phyloP scores from a whole-genome alignment of 35 echinoderm and acorn worm species.

The Anneissia japonica region DNA sequence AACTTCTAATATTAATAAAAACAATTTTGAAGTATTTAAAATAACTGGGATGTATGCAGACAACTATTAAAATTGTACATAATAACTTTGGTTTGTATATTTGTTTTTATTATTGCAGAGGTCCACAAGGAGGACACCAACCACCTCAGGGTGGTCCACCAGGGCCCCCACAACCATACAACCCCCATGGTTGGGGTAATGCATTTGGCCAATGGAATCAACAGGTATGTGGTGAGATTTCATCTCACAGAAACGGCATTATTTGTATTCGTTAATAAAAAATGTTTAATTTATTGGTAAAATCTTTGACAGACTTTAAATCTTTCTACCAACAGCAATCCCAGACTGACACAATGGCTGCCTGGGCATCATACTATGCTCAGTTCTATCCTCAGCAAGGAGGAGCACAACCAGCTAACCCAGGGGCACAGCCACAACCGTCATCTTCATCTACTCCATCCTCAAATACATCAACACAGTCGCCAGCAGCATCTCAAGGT shows the following conservation, averaged over 20 bases:
- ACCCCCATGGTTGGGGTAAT: conserved; percentile 2
- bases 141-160: background rate
- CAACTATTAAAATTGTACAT: too few species aligned
- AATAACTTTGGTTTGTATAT: background rate
- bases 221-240: conserved; percentile 6
- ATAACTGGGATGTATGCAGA: too few species aligned
- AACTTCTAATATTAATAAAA: too few species aligned
- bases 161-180: background rate
- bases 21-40: too few species aligned
- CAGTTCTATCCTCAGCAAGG: conserved; percentile 11
- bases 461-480: background rate
- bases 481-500: background rate
- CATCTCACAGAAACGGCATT: background rate
- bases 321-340: background rate
- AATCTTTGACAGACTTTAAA: background rate
- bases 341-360: background rate
- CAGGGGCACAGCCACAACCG: background rate
- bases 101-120: conserved; percentile 3
- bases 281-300: background rate
- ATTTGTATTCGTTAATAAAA: background rate
- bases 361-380: conserved; percentile 7
- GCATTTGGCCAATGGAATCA: conserved; percentile 6
- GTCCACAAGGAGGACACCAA: background rate
- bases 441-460: background rate
- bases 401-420: background rate